Evolutionary conservation across 2,113 vertebrate species (phyloP).

Genomic region (Delphinus delphis): DNA sequence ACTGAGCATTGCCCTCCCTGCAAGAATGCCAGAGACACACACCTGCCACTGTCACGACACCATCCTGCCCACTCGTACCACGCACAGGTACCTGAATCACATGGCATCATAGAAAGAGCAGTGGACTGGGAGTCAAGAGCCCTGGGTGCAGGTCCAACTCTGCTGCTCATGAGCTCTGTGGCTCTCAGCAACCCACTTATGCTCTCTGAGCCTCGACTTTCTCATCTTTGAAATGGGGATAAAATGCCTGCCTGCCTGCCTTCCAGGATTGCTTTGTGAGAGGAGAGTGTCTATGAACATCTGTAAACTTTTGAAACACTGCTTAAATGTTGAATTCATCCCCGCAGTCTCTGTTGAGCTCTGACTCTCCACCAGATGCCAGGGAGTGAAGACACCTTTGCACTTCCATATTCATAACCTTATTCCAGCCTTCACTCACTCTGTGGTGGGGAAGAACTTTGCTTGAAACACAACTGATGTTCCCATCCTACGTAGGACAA

Average conservation of each 20-base stretch:
- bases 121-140: background rate
- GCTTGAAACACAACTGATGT: background rate
- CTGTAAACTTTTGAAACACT: background rate
- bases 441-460: background rate
- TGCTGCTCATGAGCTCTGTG: background rate
- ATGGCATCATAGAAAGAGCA: background rate
- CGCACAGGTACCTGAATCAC: background rate
- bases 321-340: background rate
- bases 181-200: background rate
- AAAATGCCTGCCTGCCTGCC: background rate
- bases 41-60: background rate
- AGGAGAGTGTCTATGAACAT: background rate
- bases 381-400: background rate
- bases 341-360: background rate
- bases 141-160: background rate
- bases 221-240: background rate
- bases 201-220: background rate
- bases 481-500: conserved; percentile 35
- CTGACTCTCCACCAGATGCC: background rate
- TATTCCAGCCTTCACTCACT: background rate
- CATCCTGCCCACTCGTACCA: background rate
- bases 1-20: background rate
- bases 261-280: background rate
- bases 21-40: background rate
- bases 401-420: background rate